phyloP scores from a whole-genome alignment of 2,797 vertebrate genomes.

The Harpagifer antarcticus region DNA sequence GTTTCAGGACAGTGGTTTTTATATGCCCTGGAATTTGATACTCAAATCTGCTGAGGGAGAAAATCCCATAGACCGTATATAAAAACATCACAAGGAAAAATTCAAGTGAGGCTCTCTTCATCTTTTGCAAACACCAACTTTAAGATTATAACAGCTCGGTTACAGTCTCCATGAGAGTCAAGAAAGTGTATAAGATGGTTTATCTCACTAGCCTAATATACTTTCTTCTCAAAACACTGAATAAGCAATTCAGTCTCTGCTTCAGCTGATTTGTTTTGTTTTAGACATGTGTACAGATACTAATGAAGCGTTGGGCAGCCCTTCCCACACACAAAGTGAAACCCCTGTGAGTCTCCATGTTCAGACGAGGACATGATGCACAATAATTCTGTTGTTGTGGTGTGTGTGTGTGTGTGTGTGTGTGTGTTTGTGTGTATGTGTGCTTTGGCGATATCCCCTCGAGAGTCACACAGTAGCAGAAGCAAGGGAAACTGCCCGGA shows the following conservation, averaged over 20 bases:
- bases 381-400: slow-evolving; percentile 9
- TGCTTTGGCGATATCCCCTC: slow-evolving; percentile 26
- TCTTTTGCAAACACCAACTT: neutral
- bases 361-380: slow-evolving; percentile 17
- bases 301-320: slow-evolving; percentile 36
- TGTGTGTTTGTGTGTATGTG: slow-evolving; percentile 19
- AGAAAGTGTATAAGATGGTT: neutral
- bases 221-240: slow-evolving; percentile 1
- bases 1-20: no score
- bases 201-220: neutral
- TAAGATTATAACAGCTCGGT: neutral
- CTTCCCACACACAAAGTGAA: slow-evolving; percentile 17
- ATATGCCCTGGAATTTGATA: no score
- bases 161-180: no score
- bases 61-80: no score
- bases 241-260: neutral
- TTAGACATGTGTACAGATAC: slow-evolving; percentile 43
- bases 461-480: slow-evolving; percentile 47
- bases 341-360: slow-evolving; percentile 16
- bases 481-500: slow-evolving; percentile 29
- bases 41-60: no score
- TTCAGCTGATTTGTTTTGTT: slow-evolving; percentile 16
- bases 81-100: neutral
- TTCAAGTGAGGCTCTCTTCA: neutral
- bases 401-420: neutral